phyloP scores from a whole-genome alignment of 2,797 vertebrate species.

The Sitta carolinensis region DNA sequence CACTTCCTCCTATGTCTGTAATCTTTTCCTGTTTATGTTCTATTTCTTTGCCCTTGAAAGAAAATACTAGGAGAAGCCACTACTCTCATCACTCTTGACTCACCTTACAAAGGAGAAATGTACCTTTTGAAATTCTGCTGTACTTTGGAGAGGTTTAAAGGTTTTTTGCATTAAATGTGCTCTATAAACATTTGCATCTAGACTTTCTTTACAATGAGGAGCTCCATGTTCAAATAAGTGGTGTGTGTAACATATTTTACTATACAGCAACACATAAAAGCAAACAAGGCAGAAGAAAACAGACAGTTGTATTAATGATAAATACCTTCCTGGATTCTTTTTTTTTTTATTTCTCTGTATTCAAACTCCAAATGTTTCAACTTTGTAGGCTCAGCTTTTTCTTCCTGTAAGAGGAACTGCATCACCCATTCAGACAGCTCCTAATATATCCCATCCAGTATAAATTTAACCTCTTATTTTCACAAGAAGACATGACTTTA shows the following conservation, averaged over 20 bases:
- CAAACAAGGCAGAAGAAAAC: background rate
- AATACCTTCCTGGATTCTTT: background rate
- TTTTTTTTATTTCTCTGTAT: background rate
- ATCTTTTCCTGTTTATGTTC: conserved; percentile 10
- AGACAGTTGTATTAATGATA: background rate
- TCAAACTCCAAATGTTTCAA: background rate
- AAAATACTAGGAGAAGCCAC: background rate
- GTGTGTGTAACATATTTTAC: background rate
- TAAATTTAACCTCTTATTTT: background rate
- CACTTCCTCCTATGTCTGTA: background rate
- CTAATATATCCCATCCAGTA: background rate
- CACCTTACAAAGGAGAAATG: background rate
- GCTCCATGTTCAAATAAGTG: background rate
- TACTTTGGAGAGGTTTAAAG: background rate
- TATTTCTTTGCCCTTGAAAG: background rate
- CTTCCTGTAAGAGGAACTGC: background rate
- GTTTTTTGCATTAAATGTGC: background rate
- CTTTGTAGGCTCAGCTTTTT: background rate
- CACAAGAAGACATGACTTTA: background rate
- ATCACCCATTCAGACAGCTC: background rate
- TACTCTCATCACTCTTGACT: background rate
- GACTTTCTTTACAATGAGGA: background rate
- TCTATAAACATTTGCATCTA: background rate
- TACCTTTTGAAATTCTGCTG: background rate
- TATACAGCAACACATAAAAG: background rate